Evolutionary conservation across 2,888 invertebrate genomes (phyloP).

Genomic region (Epirrhoe tristata): DNA sequence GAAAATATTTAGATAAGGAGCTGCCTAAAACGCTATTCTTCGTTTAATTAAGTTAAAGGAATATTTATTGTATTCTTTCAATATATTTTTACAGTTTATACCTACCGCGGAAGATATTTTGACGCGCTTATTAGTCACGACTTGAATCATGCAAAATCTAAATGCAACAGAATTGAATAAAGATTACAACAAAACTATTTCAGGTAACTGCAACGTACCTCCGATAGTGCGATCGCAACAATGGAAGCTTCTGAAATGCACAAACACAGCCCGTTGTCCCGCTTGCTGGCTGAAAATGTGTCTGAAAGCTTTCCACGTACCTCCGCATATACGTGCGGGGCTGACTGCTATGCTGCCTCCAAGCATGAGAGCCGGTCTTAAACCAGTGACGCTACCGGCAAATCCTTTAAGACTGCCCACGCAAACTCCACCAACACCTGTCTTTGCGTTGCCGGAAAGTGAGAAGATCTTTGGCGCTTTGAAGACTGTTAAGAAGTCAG

Average conservation of each 20-base stretch:
- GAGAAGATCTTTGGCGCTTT: constrained; percentile 71
- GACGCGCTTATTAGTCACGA: background rate
- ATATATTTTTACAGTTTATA: no score
- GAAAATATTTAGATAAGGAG: no score
- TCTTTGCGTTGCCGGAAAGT: constrained; percentile 65
- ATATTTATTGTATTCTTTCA: no score
- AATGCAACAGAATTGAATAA: background rate
- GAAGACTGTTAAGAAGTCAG: constrained; percentile 68
- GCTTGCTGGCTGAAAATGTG: constrained; percentile 96
- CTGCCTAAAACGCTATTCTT: no score
- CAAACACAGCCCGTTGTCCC: constrained; percentile 91
- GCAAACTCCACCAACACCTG: constrained; percentile 55
- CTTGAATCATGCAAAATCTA: background rate
- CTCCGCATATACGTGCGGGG: constrained; percentile 87
- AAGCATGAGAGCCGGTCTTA: constrained; percentile 82
- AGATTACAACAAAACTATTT: constrained; percentile 32
- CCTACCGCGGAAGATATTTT: no score
- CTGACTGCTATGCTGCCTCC: constrained; percentile 89
- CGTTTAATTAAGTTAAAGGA: no score
- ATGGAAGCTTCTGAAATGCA: constrained; percentile 88
- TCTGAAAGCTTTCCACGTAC: constrained; percentile 91
- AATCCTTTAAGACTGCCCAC: constrained; percentile 66
- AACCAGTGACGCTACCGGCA: constrained; percentile 57
- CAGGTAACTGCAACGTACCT: constrained; percentile 89
- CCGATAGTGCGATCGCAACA: constrained; percentile 89